Base-by-base conservation (phyloP, 2,113 vertebrate species). In the Leptobrachium leishanense region DNA sequence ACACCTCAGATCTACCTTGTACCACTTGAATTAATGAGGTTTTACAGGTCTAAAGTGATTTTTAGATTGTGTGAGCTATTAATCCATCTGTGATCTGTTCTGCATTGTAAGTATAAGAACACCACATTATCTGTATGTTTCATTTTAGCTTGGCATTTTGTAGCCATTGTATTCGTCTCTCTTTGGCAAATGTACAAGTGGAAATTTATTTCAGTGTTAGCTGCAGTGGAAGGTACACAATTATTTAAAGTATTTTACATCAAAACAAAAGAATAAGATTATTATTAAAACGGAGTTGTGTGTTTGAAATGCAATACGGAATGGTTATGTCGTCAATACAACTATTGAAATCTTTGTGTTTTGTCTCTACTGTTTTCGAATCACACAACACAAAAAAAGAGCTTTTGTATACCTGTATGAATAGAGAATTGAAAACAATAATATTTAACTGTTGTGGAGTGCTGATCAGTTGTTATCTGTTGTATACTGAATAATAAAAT, bases 1-100 rank as follows among this genome's bases (percentile, higher is more conserved):
- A 82, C 88, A 86, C 85, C 87, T 89, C 86, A 89, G 88, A 90
- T 89, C 88, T 90, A 87, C 90, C 87, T 90, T 78, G 55, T 89
- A 87, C 67, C 54, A 43, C 85, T 82, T 86, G 87, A 92, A 91
- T 91, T 90, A 90, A 92, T 90, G 86, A 90, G 82, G 82, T 82
- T 83, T 72, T 84, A 75, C 71, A 85, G 86, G 87, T 90, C 87
- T 86, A 87, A 91, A 88, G 82, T 89, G 84, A 84, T 69, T 84
- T 86, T 87, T 89, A 91, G 88, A 80, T 83, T 81, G 65, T 86
- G 88, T 84, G 87, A 84, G 85, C 40, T 55, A 88, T 90, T 91
- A 89, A 91, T 86, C 79, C 82, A 84, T 43, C 81, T 67, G 79
- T 86, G 73, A 62, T n/a, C 83, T 89, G 68, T 72, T 82, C 75